Evolutionary conservation across 2,113 vertebrate genomes (phyloP), one percentile per base, ranked within the genome.

Genomic region (Epinephelus lanceolatus): DNA sequence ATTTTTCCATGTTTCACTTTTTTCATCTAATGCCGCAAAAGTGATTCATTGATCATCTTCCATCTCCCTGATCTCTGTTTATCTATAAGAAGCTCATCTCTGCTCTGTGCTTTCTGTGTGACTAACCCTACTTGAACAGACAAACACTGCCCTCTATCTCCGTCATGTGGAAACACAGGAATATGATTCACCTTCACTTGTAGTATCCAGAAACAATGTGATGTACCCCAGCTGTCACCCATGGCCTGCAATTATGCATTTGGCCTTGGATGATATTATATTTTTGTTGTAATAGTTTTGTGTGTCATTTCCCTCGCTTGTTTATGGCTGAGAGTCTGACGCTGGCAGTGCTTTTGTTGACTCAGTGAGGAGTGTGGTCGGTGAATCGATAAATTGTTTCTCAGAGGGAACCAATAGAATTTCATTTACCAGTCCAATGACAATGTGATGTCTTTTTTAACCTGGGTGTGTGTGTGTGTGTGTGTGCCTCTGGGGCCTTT

Each of bases 101-200:
- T 49, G 21, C 3, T 47, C 25, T 66, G 63, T 67, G 57, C 27
- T 56, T 55, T 15, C 10, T 30, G 1, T 52, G 23, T 40, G 19
- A 42, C 25, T 42, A 0, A 0, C 71, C 75, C 18, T 11, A 2
- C 49, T 83, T 82, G 78, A 89, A 75, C 76, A 85, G 91, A 82
- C 81, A 88, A 93, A 95, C 88, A 94, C 89, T 93, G 94, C 94
- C 94, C 94, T 91, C 95, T 95, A 85, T 90, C 88, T 88, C 68
- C 13, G 21, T 3, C 15, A 47, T 9, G 21, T 30, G 81, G 89
- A 84, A 93, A 21, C 27, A 59, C 91, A 90, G 47, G 9, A 33
- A 21, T 1, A 2, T 12, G 5, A 33, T 6, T 3, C 27, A 2
- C 30, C 51, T 8, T 57, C 2, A 12, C 27, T 30, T 83, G 8